These are phyloP conservation scores for Callipepla squamata DNA, from an alignment of 2,113 vertebrate species.

Conservation along the genomic window DNA sequence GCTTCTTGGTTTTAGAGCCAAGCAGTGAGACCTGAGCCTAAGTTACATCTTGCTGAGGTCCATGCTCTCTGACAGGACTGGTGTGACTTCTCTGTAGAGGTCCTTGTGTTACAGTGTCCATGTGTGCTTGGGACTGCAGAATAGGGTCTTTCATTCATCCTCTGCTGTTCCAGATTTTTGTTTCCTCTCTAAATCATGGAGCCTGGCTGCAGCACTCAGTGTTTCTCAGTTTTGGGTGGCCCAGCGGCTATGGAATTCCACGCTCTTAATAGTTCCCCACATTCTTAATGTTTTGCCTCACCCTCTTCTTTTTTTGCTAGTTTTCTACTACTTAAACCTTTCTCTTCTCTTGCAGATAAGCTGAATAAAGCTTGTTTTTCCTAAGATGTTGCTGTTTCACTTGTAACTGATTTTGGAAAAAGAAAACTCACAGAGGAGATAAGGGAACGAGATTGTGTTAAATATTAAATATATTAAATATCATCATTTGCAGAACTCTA, in stretches of 20 bases:
- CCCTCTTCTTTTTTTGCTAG: not conserved
- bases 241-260: not conserved
- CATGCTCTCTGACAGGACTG: not conserved
- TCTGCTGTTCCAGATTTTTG: fast-evolving
- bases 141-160: not conserved
- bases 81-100: fast-evolving
- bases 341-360: not conserved
- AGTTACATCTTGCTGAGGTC: not conserved
- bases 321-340: not conserved
- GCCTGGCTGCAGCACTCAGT: fast-evolving
- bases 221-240: not conserved
- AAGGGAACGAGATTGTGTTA: not conserved
- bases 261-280: not conserved
- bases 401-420: not conserved
- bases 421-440: not conserved
- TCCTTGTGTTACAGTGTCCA: fast-evolving
- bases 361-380: not conserved
- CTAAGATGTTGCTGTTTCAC: not conserved
- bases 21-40: not conserved
- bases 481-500: not conserved
- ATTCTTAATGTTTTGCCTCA: not conserved
- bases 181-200: not conserved
- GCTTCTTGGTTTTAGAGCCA: not conserved
- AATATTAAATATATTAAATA: not conserved
- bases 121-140: not conserved